These are phyloP conservation scores for Mesocricetus auratus DNA, from an alignment of 2,113 vertebrate species.

Conservation along the genomic window DNA sequence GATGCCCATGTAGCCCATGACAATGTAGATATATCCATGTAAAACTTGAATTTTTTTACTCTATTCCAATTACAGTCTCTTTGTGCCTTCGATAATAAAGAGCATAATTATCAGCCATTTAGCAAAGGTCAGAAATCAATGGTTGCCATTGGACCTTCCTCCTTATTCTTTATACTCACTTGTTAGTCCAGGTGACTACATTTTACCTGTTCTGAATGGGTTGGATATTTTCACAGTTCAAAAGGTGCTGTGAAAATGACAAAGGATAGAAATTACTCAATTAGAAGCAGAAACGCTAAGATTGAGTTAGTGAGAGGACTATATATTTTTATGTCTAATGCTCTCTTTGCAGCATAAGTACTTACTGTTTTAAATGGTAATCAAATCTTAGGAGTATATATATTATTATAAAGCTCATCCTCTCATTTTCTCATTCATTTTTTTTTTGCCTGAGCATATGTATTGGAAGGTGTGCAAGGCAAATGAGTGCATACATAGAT, in stretches of 20 bases:
- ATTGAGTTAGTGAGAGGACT: not conserved
- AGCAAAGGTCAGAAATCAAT: not conserved
- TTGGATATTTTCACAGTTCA: not conserved
- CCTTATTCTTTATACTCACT: not conserved
- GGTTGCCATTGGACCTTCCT: not conserved
- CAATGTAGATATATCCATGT: not conserved
- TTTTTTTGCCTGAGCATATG: not conserved
- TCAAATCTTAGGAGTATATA: not conserved
- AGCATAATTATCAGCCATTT: not conserved
- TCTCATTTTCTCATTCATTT: not conserved
- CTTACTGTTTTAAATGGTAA: not conserved
- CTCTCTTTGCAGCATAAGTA: not conserved
- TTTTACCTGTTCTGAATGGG: not conserved
- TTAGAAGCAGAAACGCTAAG: not conserved
- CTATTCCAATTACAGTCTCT: not conserved
- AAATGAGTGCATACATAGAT: not conserved
- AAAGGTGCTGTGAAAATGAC: not conserved
- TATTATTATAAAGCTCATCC: not conserved
- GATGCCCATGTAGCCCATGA: not conserved
- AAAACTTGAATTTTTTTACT: not conserved
- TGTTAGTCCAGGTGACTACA: not conserved
- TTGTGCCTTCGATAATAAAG: not conserved
- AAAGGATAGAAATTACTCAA: not conserved
- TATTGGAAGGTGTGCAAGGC: not conserved
- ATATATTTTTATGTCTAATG: not conserved